Percentiles rank a stretch among this genome's conserved stretches.
Conservation (phyloP, 1,140 invertebrate species). For the Monomorium pharaonis region DNA sequence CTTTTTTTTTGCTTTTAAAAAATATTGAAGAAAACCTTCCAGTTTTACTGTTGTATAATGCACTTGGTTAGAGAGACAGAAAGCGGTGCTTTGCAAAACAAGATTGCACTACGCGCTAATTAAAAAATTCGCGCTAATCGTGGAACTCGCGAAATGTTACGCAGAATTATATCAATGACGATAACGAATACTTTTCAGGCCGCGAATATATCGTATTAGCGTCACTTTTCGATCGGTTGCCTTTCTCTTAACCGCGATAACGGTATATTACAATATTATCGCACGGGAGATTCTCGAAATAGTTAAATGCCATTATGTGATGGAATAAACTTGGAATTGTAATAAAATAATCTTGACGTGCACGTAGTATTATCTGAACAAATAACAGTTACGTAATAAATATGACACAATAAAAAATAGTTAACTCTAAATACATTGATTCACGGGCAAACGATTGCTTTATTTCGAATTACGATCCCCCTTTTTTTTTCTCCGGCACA, state of each 20-base stretch:
- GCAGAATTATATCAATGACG: background rate
- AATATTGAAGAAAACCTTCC: background rate
- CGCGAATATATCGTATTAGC: background rate
- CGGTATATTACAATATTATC: slow-evolving; percentile 27
- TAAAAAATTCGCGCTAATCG: slow-evolving; percentile 1
- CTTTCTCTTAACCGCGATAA: slow-evolving; percentile 14
- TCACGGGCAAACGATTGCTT: background rate
- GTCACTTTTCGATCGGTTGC: slow-evolving; percentile 24
- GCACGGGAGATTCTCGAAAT: slow-evolving; percentile 20
- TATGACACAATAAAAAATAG: background rate
- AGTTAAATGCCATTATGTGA: slow-evolving; percentile 30
- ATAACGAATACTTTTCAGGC: slow-evolving; percentile 4
- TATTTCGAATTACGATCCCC: background rate
- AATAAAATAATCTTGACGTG: slow-evolving; percentile 14
- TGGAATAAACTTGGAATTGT: slow-evolving; percentile 9
- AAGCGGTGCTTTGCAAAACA: background rate
- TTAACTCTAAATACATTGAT: slow-evolving; percentile 17
- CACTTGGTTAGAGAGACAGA: background rate
- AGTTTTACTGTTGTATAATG: background rate
- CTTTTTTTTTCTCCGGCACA: background rate
- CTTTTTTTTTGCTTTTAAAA: background rate
- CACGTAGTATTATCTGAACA: slow-evolving; percentile 13
- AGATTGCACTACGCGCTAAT: background rate
- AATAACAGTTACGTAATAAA: slow-evolving; percentile 34
- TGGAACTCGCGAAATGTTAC: background rate